Evolutionary conservation across 2,888 invertebrate species (phyloP).

Genomic region (Mesorhabditis spiculigera): DNA sequence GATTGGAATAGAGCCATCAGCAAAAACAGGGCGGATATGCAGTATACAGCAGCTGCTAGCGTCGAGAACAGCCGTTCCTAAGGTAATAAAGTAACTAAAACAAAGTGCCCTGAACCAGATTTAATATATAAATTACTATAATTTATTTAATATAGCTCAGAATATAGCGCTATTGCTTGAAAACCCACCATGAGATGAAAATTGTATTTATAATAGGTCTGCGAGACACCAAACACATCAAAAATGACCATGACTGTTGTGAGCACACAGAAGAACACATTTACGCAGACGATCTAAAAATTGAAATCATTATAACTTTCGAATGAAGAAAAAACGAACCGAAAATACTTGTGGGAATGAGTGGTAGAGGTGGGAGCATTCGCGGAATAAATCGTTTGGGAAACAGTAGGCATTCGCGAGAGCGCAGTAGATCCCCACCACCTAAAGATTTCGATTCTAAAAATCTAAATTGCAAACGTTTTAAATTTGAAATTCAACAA

Average conservation of each 20-base stretch:
- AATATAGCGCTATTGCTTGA: not conserved
- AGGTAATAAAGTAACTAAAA: not conserved
- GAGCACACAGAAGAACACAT: not conserved
- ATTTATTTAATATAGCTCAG: too few species aligned
- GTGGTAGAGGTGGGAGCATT: not conserved
- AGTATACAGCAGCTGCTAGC: not conserved
- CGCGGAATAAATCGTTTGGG: constrained; percentile 5
- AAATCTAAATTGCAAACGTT: too few species aligned
- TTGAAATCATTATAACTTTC: not conserved
- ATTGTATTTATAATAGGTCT: constrained; percentile 2
- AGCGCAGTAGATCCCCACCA: constrained; percentile 1
- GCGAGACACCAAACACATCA: not conserved
- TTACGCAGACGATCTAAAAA: not conserved
- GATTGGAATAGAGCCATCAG: not conserved
- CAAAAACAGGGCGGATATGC: not conserved
- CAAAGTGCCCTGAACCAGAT: not conserved
- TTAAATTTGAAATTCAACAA: too few species aligned
- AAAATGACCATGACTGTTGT: constrained; percentile 3
- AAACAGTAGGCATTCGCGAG: constrained; percentile 5
- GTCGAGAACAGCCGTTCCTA: not conserved
- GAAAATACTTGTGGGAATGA: not conserved
- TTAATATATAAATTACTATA: too few species aligned
- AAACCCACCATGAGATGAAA: not conserved
- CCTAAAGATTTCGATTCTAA: not conserved
- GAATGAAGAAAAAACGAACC: too few species aligned